Conservation (phyloP, 2,797 vertebrate species). For the Cynodonichthys magdalenae region DNA sequence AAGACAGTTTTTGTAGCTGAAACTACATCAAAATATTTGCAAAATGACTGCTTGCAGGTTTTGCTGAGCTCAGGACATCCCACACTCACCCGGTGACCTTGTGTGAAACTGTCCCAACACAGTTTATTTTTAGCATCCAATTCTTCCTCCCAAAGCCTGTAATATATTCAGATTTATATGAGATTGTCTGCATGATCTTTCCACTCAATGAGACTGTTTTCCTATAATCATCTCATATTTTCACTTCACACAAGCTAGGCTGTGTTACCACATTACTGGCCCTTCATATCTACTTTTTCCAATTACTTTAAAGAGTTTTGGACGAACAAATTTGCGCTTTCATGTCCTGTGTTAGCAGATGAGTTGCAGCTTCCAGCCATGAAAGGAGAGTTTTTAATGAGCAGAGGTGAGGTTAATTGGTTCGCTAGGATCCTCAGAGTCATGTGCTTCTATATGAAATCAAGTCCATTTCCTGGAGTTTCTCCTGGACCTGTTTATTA, state of each 20-base stretch:
- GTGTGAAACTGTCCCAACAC: slow-evolving; percentile 43
- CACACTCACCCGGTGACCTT: slow-evolving; percentile 53
- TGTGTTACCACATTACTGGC: slow-evolving; percentile 76
- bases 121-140: slow-evolving; percentile 43
- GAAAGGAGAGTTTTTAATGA: slow-evolving; percentile 86
- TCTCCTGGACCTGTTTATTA: slow-evolving; percentile 82
- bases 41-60: slow-evolving; percentile 18
- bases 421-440: slow-evolving; percentile 80
- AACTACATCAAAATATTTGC: no score
- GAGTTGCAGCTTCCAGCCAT: slow-evolving; percentile 80
- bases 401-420: slow-evolving; percentile 86
- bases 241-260: slow-evolving; percentile 71
- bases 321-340: slow-evolving; percentile 85
- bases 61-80: slow-evolving; percentile 26
- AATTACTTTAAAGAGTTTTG: slow-evolving; percentile 85
- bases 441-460: slow-evolving; percentile 84
- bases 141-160: slow-evolving; percentile 27
- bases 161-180: slow-evolving; percentile 28
- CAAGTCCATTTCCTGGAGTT: slow-evolving; percentile 83
- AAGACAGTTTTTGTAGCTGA: no score
- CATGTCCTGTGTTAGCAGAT: slow-evolving; percentile 81
- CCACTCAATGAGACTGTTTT: slow-evolving; percentile 24
- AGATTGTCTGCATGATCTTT: slow-evolving; percentile 34
- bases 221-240: slow-evolving; percentile 62
- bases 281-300: slow-evolving; percentile 81